Evolutionary conservation across 1,140 invertebrate genomes (phyloP).

Genomic region (Aphaenogaster floridana): DNA sequence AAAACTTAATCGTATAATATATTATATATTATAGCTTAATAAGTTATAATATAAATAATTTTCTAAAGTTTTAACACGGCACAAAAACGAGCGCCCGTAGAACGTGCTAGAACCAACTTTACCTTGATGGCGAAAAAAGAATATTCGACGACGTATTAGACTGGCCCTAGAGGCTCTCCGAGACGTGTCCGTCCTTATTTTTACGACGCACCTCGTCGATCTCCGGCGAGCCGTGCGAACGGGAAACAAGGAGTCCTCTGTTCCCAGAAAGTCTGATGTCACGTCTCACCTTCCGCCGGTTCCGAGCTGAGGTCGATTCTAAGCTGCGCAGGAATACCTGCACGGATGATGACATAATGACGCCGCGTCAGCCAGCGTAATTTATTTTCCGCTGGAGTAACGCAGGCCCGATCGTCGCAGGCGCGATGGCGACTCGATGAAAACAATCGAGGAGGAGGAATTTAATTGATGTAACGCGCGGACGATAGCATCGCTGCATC

Average conservation of each 20-base stretch:
- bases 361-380: constrained; percentile 48
- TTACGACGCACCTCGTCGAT: constrained; percentile 29
- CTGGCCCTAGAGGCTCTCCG: constrained; percentile 15
- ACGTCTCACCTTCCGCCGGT: constrained; percentile 63
- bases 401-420: background rate
- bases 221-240: constrained; percentile 43
- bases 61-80: background rate
- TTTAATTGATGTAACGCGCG: constrained; percentile 40
- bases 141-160: constrained; percentile 4
- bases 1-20: no score
- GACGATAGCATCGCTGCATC: constrained; percentile 21
- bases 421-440: background rate
- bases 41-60: constrained; percentile 8
- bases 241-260: constrained; percentile 33
- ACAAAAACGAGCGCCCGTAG: background rate
- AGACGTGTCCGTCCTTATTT: constrained; percentile 20
- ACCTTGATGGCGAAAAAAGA: background rate
- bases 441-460: background rate
- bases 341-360: constrained; percentile 58
- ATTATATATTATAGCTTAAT: background rate
- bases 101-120: background rate
- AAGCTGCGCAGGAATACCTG: constrained; percentile 57
- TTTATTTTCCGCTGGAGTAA: constrained; percentile 28
- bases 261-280: constrained; percentile 68
- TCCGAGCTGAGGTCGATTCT: constrained; percentile 47